Conservation (phyloP, 2,797 vertebrate genomes). For the Helicolenus hilgendorfi region DNA sequence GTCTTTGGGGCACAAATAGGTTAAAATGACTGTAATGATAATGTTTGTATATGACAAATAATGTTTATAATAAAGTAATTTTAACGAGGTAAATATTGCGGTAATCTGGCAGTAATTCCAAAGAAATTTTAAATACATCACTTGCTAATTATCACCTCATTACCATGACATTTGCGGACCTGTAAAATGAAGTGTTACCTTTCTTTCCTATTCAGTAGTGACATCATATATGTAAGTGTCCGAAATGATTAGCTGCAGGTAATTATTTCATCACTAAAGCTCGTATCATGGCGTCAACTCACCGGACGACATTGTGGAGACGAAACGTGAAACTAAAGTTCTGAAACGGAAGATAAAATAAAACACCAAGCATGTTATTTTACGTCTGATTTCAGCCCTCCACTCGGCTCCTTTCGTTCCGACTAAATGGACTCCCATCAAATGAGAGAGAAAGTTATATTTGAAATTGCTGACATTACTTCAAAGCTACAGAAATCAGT, state of each 20-base stretch:
- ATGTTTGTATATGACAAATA: no score
- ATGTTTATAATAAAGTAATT: no score
- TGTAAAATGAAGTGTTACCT: no score
- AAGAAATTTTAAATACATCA: no score
- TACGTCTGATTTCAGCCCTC: background rate
- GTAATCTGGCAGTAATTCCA: no score
- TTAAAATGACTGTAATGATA: no score
- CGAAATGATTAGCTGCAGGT: background rate
- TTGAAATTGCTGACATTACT: constrained; percentile 57
- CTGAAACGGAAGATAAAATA: background rate
- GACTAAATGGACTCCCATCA: constrained; percentile 43
- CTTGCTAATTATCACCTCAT: no score
- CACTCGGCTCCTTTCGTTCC: constrained; percentile 1
- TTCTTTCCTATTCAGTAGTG: background rate
- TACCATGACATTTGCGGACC: no score
- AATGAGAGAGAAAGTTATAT: constrained; percentile 22
- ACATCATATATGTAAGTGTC: background rate
- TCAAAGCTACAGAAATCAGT: constrained; percentile 61
- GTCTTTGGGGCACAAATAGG: no score
- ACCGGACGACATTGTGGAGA: background rate
- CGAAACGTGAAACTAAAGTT: background rate
- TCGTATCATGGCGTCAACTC: background rate
- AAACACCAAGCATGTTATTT: background rate
- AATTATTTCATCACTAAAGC: no score
- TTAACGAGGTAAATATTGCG: accelerated